Base-by-base conservation (phyloP, 2,888 invertebrate species). In the Synergus japonicus region DNA sequence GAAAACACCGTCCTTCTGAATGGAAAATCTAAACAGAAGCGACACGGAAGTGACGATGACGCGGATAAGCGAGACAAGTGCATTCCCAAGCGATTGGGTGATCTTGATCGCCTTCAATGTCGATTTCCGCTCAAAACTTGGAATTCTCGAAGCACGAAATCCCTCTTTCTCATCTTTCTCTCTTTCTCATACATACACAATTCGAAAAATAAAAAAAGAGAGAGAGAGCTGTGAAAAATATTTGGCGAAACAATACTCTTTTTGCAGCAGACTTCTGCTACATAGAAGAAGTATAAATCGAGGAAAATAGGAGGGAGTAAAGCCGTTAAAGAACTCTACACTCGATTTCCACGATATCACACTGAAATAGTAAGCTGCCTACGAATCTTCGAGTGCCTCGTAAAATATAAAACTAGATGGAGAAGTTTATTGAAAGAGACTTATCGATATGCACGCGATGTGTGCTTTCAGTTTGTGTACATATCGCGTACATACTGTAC, bases 391-490 rank as follows among this genome's bases (percentile, higher is more conserved):
- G 15, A 73, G 37, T 54, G 37, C 37, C 9, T 73, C 54, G 54
- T 73, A 73, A 54, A 79, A 79, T 76, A 76, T 79, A 79, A 44
- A 66, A 73, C 54, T 64, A 73, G 43, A 76, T 73, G 12, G 81
- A 43, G 69, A 79, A 80, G 82, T 81, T 83, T 84, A 83, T 84
- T 82, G 83, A 84, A 82, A 84, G 81, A 81, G 83, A 83, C 80
- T 80, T 84, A 86, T 86, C 85, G 85, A 86, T 87, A 85, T 85
- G 85, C 82, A 64, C 77, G 79, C 41, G 64, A 54, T 73, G 73
- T 54, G 54, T 37, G 54, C 73, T 73, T 41, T 41, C 73, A 73
- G 54, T 73, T 58, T 54, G 54, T 73, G 54, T 73, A 58, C 54
- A 37, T 73, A 41, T 73, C 73, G 15, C 73, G 58, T 65, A 80